Evolutionary conservation across 2,113 vertebrate species (phyloP).

Genomic region (Xiphophorus couchianus): DNA sequence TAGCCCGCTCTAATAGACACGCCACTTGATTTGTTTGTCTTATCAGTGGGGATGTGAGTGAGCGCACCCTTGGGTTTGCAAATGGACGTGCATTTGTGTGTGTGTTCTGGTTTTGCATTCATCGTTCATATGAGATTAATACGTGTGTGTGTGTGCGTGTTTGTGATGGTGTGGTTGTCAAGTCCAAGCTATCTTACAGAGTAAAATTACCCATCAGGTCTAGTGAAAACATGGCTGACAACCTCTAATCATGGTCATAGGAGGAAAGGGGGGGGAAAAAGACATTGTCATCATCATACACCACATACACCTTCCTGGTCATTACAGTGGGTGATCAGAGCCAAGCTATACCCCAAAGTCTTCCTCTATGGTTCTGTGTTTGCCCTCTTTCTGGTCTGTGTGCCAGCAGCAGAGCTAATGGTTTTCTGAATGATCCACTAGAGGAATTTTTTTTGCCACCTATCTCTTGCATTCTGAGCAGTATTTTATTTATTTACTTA

Average conservation of each 20-base stretch:
- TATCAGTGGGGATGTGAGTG: slow-evolving; percentile 19
- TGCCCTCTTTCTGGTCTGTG: not conserved
- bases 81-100: slow-evolving; percentile 9
- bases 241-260: slow-evolving; percentile 74
- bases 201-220: slow-evolving; percentile 79
- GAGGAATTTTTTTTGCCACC: slow-evolving; percentile 8
- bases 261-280: slow-evolving; percentile 56
- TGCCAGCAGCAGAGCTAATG: not conserved
- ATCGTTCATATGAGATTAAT: not conserved
- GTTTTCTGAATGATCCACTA: slow-evolving; percentile 5
- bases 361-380: not conserved
- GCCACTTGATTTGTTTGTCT: slow-evolving; percentile 71
- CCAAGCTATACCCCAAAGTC: not conserved
- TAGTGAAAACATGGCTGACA: slow-evolving; percentile 79
- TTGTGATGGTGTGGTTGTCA: slow-evolving; percentile 64
- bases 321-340: slow-evolving; percentile 3
- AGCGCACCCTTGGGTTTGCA: slow-evolving; percentile 32
- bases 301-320: slow-evolving; percentile 4
- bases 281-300: slow-evolving; percentile 55
- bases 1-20: slow-evolving; percentile 66
- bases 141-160: slow-evolving; percentile 16
- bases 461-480: slow-evolving; percentile 3
- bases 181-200: slow-evolving; percentile 74
- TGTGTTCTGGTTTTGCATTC: slow-evolving; percentile 1
- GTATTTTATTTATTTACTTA: not conserved